Evolutionary conservation across 2,113 vertebrate genomes (phyloP).

Genomic region (Oreochromis niloticus): DNA sequence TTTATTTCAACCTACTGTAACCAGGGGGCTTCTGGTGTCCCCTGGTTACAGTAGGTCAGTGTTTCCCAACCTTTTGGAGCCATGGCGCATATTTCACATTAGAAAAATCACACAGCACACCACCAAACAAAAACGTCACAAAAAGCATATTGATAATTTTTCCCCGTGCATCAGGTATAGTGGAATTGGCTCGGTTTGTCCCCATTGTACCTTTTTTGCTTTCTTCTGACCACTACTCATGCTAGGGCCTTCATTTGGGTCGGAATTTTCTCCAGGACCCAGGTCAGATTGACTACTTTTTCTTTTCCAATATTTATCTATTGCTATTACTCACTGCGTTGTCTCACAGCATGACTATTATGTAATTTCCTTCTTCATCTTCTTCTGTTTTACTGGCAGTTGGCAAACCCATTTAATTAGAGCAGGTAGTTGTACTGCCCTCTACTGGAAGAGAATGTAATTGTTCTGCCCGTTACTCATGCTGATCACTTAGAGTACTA

Average conservation of each 20-base stretch:
- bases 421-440: background rate
- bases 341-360: background rate
- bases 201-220: background rate
- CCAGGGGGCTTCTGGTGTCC: background rate
- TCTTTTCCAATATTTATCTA: too few relatives aligned
- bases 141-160: background rate
- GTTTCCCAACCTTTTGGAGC: background rate
- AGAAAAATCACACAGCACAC: background rate
- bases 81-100: background rate
- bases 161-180: too few relatives aligned
- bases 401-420: background rate
- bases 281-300: too few relatives aligned
- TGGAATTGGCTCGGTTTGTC: background rate
- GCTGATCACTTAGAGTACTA: background rate
- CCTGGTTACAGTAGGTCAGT: background rate
- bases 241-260: too few relatives aligned
- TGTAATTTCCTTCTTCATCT: background rate
- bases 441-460: background rate
- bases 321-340: too few relatives aligned
- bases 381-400: background rate
- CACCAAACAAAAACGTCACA: background rate
- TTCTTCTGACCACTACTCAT: background rate
- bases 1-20: background rate
- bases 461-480: background rate
- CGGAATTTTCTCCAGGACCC: too few relatives aligned